These are phyloP conservation scores for Cephalopachus bancanus DNA, from an alignment of 2,797 vertebrate species.

Conservation along the genomic window DNA sequence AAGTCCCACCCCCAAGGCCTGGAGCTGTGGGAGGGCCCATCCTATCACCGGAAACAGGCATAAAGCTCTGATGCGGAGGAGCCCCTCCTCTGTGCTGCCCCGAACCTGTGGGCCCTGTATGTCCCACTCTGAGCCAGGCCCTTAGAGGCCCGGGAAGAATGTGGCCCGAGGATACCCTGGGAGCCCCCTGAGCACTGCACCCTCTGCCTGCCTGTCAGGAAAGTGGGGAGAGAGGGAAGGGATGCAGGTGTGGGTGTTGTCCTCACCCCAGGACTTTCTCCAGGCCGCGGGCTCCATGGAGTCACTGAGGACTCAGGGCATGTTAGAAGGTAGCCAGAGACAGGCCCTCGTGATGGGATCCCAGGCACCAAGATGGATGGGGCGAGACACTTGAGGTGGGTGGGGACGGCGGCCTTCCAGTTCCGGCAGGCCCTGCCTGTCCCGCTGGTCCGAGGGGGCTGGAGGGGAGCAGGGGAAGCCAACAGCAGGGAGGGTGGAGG, in stretches of 20 bases:
- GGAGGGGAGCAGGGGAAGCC: not conserved
- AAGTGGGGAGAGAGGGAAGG: too few relatives aligned
- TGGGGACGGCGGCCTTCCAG: not conserved
- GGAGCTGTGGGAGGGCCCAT: fast-evolving
- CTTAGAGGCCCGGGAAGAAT: not conserved
- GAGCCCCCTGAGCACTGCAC: not conserved
- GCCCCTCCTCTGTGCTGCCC: not conserved
- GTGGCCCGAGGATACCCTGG: not conserved
- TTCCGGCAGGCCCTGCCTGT: not conserved
- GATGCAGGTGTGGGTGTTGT: not conserved
- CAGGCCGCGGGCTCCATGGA: not conserved
- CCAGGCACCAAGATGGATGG: fast-evolving
- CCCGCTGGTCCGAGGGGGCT: not conserved
- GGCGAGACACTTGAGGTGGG: not conserved
- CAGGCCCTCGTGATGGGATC: fast-evolving
- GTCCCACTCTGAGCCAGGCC: not conserved
- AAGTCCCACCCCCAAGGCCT: not conserved
- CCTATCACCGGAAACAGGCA: not conserved
- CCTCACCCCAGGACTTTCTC: not conserved
- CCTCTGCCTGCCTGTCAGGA: not conserved
- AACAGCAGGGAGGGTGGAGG: not conserved
- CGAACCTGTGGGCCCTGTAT: not conserved
- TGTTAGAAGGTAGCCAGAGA: not conserved
- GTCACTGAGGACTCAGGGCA: not conserved
- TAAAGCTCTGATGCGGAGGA: not conserved